phyloP scores from a whole-genome alignment of 2,113 vertebrate genomes.

The Dermatemys mawii region DNA sequence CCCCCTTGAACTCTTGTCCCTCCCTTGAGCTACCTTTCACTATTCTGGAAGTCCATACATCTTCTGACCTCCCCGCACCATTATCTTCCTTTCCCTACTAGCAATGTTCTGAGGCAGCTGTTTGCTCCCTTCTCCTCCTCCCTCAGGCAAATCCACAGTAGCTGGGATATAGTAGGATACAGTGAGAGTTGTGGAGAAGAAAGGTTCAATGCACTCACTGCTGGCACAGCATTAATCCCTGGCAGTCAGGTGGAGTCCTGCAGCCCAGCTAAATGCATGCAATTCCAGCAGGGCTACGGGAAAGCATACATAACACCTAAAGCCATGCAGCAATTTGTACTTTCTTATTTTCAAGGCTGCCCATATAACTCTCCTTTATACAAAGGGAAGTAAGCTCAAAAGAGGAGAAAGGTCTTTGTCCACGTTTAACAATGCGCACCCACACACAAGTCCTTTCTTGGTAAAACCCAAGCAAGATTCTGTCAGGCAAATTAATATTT shows the following conservation, averaged over 20 bases:
- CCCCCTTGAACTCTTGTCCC: fast-evolving
- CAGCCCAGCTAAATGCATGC: background rate
- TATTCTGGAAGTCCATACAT: background rate
- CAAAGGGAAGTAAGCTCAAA: background rate
- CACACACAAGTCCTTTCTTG: background rate
- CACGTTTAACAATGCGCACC: fast-evolving
- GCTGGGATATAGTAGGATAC: fast-evolving
- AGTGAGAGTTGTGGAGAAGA: background rate
- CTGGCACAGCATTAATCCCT: background rate
- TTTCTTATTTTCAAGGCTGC: background rate
- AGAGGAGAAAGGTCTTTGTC: background rate
- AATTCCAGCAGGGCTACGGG: background rate
- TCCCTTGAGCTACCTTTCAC: background rate
- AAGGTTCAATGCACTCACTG: fast-evolving
- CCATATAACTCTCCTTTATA: background rate
- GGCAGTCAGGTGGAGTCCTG: background rate
- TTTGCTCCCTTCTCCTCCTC: background rate
- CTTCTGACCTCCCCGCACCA: background rate
- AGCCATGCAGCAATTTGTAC: background rate
- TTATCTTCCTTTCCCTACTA: background rate
- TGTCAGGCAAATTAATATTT: background rate
- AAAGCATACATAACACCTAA: background rate
- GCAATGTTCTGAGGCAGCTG: background rate
- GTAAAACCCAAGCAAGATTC: background rate
- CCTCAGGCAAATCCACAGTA: background rate